Conservation (phyloP, 1,140 invertebrate genomes). For the Cataglyphis hispanica region DNA sequence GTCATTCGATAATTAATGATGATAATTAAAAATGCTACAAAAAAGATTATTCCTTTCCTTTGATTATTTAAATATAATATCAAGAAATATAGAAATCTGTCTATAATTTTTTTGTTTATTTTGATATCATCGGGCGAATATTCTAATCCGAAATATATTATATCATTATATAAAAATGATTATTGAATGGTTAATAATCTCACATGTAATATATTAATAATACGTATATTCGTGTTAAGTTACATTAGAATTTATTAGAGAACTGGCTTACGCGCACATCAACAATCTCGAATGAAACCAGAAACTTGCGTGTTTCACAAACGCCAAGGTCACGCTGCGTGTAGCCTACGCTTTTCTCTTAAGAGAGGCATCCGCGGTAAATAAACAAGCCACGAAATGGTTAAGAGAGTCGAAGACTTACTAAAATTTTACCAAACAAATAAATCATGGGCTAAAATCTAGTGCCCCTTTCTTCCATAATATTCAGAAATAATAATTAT, state of each 20-base stretch:
- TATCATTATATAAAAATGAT: not conserved
- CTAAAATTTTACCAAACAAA: not conserved
- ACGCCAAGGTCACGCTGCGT: not conserved
- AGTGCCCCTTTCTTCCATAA: not conserved
- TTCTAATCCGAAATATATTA: not conserved
- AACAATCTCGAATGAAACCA: slow-evolving; percentile 7
- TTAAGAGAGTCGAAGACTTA: not conserved
- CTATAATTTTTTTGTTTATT: not conserved
- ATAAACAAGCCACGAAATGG: slow-evolving; percentile 1
- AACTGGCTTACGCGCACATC: not conserved
- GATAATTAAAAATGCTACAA: not conserved
- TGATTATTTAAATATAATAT: not conserved
- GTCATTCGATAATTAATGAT: not conserved
- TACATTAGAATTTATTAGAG: not conserved
- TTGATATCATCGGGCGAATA: not conserved
- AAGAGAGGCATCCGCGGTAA: not conserved
- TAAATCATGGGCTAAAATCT: not conserved
- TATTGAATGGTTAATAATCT: not conserved
- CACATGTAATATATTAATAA: too few species aligned
- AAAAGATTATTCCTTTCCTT: not conserved
- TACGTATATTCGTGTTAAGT: not conserved
- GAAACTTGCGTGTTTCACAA: not conserved
- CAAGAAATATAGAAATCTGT: not conserved
- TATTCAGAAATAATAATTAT: too few species aligned
- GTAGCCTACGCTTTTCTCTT: not conserved